Evolutionary conservation across 37 sponge, comb jelly and placozoan genomes (phyloP), one percentile per base, ranked within the genome.

Genomic region (Geodia barretti): DNA sequence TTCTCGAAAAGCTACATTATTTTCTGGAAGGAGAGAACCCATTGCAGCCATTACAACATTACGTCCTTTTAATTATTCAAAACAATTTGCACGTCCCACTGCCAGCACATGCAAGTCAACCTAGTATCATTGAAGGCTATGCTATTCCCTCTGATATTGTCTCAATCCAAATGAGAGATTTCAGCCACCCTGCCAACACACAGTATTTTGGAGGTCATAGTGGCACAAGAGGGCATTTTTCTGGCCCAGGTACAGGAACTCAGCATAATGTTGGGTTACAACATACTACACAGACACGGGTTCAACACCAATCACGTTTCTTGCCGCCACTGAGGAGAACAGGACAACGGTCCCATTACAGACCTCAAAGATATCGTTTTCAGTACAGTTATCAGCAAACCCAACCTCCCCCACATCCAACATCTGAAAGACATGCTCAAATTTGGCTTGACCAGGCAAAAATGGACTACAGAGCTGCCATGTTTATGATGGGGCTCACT

Each of bases 401-500:
- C n/a, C n/a, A 72, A 21, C 69, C 79, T 25, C 41, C 64, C 2
- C 24, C 24, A 1, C 86, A 79, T 39, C 32, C 40, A 5, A 77
- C 66, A 23, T 64, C 68, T 64, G n/a, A 28, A 4, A 41, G 42
- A 21, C 65, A 42, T 36, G 67, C 87, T 23, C 8, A 26, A 23
- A 68, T 78, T 1, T 86, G 87, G 87, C 77, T 86, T 30, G 70
- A 86, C 32, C 87, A 86, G 40, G 79, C 80, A 14, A 86, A 79
- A 47, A 80, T 68, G 38, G 87, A 86, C 32, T 72, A 42, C 58
- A 62, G 59, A 47, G 87, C 87, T 61, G 87, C 87, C 19, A 28
- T 8, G 7, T 65, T 23, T n/a, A 9, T 65, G 20, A 66, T 66
- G 8, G 68, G 17, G 9, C 19, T 5, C 7, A 66, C 17, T 7